Percentiles rank a stretch among this genome's conserved stretches.
Evolutionary conservation across 2,113 vertebrate species (phyloP).

Genomic region (Ciconia stormi): DNA sequence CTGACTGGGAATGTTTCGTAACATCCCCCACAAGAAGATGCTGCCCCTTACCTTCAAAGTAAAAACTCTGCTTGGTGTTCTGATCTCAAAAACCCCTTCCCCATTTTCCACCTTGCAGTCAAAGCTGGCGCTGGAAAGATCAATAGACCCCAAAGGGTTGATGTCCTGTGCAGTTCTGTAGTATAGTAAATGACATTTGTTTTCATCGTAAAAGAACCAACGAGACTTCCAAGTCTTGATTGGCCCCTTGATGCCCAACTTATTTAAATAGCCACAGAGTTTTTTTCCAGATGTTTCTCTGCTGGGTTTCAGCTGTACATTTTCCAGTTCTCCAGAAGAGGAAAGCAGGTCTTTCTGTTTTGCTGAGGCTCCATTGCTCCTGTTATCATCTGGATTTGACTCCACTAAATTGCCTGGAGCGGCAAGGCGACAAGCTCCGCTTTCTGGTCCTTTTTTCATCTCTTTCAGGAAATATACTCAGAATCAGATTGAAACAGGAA

Average conservation of each 20-base stretch:
- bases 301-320: background rate
- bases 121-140: constrained; percentile 81
- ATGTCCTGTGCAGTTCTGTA: constrained; percentile 88
- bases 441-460: constrained; percentile 41
- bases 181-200: constrained; percentile 85
- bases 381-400: background rate
- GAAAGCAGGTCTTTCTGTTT: background rate
- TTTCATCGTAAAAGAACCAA: constrained; percentile 91
- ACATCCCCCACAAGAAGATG: background rate
- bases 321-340: background rate
- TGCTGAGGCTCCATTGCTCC: background rate
- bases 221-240: constrained; percentile 91
- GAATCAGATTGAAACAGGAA: background rate
- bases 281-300: constrained; percentile 52
- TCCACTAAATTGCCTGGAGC: background rate
- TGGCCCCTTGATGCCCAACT: constrained; percentile 85
- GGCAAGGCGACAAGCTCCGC: background rate
- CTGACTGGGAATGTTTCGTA: background rate
- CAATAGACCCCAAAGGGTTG: constrained; percentile 84
- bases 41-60: constrained; percentile 85
- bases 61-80: constrained; percentile 83
- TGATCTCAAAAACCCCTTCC: constrained; percentile 88
- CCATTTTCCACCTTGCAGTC: constrained; percentile 82
- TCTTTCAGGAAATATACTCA: background rate
- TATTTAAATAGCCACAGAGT: constrained; percentile 91